Conservation (phyloP, 1,140 invertebrate genomes). For the Capitella teleta region DNA sequence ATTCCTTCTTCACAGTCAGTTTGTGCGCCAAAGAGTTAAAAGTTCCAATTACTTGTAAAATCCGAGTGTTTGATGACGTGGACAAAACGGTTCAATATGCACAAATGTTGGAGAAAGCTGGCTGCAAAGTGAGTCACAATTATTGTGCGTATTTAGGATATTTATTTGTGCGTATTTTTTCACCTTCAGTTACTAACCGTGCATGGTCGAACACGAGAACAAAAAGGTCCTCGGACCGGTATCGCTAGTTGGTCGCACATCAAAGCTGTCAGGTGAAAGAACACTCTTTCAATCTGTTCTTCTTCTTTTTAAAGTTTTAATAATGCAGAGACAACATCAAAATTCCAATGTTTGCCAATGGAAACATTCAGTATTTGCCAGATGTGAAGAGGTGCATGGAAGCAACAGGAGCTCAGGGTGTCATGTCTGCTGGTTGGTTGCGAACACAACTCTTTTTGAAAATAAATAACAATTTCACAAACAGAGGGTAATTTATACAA, state of each 20-base stretch:
- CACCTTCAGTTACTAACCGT: constrained; percentile 64
- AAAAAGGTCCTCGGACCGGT: constrained; percentile 89
- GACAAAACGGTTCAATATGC: constrained; percentile 83
- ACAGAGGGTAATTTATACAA: constrained; percentile 93
- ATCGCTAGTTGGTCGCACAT: constrained; percentile 90
- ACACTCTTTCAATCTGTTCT: background rate
- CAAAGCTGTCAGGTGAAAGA: constrained; percentile 67
- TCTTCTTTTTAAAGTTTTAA: background rate
- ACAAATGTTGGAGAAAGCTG: constrained; percentile 81
- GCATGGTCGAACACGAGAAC: constrained; percentile 89
- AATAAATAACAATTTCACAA: constrained; percentile 9
- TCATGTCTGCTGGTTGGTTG: constrained; percentile 11
- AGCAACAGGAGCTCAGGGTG: constrained; percentile 54
- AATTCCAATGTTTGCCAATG: constrained; percentile 94
- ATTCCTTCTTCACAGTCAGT: constrained; percentile 48
- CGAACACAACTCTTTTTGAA: background rate
- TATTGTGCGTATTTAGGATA: background rate
- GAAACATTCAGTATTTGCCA: constrained; percentile 84
- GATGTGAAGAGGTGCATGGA: constrained; percentile 78
- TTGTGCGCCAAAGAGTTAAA: constrained; percentile 32
- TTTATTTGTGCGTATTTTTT: constrained; percentile 2
- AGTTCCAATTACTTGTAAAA: constrained; percentile 90
- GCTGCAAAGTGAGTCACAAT: constrained; percentile 55
- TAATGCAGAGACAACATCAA: constrained; percentile 60
- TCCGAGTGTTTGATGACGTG: constrained; percentile 77